Conservation (phyloP, 1,140 invertebrate genomes). For the Drosophila albomicans region DNA sequence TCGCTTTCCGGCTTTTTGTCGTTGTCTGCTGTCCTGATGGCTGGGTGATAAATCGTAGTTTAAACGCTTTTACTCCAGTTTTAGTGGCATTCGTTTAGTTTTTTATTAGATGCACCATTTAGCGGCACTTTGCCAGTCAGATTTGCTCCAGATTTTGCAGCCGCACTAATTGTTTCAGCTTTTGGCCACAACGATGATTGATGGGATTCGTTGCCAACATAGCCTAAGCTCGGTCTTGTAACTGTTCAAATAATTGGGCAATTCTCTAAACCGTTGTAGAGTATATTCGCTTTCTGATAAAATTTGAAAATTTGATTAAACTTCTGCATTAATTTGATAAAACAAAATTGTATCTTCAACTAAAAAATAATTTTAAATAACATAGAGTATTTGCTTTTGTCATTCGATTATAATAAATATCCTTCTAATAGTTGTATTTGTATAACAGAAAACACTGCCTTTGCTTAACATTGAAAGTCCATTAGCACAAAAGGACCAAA, state of each 20-base stretch:
- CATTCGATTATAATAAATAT: neutral
- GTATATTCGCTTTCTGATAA: neutral
- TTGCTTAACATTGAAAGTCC: constrained; percentile 72
- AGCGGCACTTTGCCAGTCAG: constrained; percentile 65
- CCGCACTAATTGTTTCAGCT: constrained; percentile 67
- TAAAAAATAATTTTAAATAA: neutral
- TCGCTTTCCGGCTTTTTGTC: constrained; percentile 15
- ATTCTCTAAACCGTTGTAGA: neutral
- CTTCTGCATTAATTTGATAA: too few relatives aligned
- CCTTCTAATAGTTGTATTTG: neutral
- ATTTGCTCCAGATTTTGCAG: constrained; percentile 49
- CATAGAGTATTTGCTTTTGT: neutral
- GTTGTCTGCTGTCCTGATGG: constrained; percentile 23
- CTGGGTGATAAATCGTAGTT: constrained; percentile 78
- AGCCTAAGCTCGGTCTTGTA: constrained; percentile 3
- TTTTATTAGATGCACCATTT: constrained; percentile 77
- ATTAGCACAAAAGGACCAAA: constrained; percentile 52
- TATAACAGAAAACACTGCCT: constrained; percentile 12
- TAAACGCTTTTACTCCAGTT: constrained; percentile 78
- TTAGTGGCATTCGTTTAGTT: constrained; percentile 79
- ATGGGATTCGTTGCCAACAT: constrained; percentile 37
- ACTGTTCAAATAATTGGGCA: constrained; percentile 1
- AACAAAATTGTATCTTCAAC: neutral
- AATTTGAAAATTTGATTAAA: neutral
- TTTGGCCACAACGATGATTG: constrained; percentile 62